Evolutionary conservation across 1,140 invertebrate genomes (phyloP).

Genomic region (Mercenaria mercenaria): DNA sequence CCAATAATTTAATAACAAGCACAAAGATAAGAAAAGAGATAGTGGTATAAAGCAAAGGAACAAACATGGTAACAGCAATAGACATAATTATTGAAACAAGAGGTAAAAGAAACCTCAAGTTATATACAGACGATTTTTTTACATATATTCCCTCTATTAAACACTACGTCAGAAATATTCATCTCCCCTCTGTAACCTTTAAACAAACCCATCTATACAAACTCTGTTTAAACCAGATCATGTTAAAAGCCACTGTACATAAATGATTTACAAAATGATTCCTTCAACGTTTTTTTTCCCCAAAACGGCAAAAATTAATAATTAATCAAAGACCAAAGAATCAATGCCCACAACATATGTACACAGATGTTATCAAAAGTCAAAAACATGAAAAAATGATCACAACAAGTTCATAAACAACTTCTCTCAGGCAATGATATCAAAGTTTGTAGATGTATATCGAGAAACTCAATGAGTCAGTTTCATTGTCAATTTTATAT

Average conservation of each 20-base stretch:
- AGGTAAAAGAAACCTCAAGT: too few relatives aligned
- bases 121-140: too few relatives aligned
- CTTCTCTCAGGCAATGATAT: neutral
- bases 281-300: neutral
- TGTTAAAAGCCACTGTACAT: neutral
- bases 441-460: too few relatives aligned
- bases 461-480: too few relatives aligned
- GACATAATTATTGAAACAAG: too few relatives aligned
- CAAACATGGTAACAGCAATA: too few relatives aligned
- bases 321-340: neutral
- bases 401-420: neutral
- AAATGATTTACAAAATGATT: conserved; percentile 16
- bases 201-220: neutral
- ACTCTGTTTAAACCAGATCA: neutral
- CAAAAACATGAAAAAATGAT: neutral
- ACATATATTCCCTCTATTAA: neutral
- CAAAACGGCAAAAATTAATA: neutral
- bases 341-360: conserved; percentile 26
- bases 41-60: too few relatives aligned
- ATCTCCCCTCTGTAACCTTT: neutral
- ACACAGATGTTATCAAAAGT: neutral
- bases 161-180: neutral
- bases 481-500: neutral
- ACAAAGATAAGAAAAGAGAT: too few relatives aligned
- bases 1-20: too few relatives aligned